These are phyloP conservation scores for Macrobrachium rosenbergii DNA, from an alignment of 1,140 invertebrate genomes.

Conservation along the genomic window DNA sequence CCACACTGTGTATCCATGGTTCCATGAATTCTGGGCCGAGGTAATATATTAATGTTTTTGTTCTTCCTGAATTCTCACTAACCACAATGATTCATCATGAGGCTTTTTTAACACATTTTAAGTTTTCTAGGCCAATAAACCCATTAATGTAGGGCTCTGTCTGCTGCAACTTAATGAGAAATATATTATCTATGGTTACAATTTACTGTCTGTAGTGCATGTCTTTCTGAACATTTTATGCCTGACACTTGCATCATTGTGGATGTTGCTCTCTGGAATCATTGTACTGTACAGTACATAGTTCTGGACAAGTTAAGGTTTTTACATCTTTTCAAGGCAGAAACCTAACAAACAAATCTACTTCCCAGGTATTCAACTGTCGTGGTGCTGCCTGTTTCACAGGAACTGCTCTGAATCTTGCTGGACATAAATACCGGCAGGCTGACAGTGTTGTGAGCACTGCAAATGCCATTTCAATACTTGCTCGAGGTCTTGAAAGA, in stretches of 20 bases:
- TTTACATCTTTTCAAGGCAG: not conserved
- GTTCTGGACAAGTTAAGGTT: too few species aligned
- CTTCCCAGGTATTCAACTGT: slow-evolving; percentile 66
- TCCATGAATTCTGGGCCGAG: slow-evolving; percentile 68
- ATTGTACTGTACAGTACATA: too few species aligned
- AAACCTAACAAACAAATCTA: not conserved
- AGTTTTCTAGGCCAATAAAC: too few species aligned
- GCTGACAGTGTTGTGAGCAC: slow-evolving; percentile 68
- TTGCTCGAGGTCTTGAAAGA: slow-evolving; percentile 68
- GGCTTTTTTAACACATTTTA: too few species aligned
- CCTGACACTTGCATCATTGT: not conserved
- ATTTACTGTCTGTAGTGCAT: not conserved
- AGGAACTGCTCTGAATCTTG: slow-evolving; percentile 65
- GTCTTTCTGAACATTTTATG: not conserved
- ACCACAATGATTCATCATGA: too few species aligned
- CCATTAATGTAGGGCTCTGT: too few species aligned
- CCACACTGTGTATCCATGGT: slow-evolving; percentile 69
- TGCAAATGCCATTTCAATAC: slow-evolving; percentile 69
- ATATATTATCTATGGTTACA: not conserved
- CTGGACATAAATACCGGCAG: slow-evolving; percentile 34
- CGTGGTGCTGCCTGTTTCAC: slow-evolving; percentile 66
- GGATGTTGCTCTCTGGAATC: not conserved
- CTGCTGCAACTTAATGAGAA: too few species aligned
- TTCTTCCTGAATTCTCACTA: not conserved
- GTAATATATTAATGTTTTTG: slow-evolving; percentile 8